Conservation (phyloP, 2,113 vertebrate species). For the Malurus alboscapulatus region DNA sequence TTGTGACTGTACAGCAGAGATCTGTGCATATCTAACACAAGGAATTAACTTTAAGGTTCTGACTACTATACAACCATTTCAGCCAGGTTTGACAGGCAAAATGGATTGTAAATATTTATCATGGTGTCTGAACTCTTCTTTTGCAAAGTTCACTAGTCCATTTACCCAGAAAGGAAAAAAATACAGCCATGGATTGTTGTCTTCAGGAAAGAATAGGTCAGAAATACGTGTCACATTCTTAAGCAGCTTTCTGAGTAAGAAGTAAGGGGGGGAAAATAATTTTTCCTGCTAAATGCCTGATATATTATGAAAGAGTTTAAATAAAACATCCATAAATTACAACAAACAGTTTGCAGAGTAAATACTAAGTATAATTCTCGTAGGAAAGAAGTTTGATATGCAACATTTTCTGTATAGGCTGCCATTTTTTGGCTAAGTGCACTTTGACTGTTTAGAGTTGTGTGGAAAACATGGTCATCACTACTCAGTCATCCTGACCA, state of each 20-base stretch:
- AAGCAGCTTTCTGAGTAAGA: neutral
- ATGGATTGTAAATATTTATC: neutral
- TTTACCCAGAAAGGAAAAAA: neutral
- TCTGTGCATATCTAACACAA: neutral
- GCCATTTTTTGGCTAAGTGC: neutral
- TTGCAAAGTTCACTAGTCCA: neutral
- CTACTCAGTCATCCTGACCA: constrained; percentile 32
- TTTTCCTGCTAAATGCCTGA: neutral
- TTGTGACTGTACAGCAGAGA: neutral
- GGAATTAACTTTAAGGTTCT: neutral
- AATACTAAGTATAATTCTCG: neutral
- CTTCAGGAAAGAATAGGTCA: neutral
- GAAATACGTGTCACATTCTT: neutral
- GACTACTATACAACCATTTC: neutral
- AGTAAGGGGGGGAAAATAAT: neutral
- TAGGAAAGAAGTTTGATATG: neutral
- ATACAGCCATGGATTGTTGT: neutral
- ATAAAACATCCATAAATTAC: neutral
- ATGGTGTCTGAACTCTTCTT: neutral
- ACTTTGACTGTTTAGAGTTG: neutral
- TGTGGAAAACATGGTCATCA: neutral
- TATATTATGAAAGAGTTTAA: neutral
- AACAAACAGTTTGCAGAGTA: neutral
- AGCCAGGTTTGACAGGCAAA: neutral
- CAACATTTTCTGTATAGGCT: neutral